phyloP scores from a whole-genome alignment of 2,888 invertebrate species.

The Parelbella ahira region DNA sequence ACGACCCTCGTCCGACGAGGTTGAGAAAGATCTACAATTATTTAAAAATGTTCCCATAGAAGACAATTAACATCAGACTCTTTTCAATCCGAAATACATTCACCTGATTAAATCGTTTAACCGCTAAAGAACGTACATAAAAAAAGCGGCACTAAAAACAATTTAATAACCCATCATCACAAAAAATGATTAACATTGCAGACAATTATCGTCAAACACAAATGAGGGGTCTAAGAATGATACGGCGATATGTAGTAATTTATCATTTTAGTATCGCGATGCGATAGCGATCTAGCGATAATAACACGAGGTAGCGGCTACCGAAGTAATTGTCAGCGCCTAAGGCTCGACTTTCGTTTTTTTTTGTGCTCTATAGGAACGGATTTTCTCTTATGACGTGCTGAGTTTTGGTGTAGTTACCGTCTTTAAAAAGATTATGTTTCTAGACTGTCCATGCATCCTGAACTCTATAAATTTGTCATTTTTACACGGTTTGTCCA shows the following conservation, averaged over 20 bases:
- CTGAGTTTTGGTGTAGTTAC: constrained; percentile 3
- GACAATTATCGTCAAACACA: constrained; percentile 41
- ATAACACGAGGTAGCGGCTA: constrained; percentile 48
- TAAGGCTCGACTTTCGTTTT: constrained; percentile 37
- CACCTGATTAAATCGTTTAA: constrained; percentile 26
- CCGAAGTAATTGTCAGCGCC: constrained; percentile 54
- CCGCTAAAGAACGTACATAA: constrained; percentile 32
- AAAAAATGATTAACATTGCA: constrained; percentile 52
- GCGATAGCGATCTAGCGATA: constrained; percentile 36
- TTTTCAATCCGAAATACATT: constrained; percentile 22
- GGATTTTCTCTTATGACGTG: constrained; percentile 28
- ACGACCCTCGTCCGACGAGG: too few relatives aligned
- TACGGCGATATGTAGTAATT: constrained; percentile 30
- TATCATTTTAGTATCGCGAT: constrained; percentile 37
- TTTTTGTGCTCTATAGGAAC: constrained; percentile 33
- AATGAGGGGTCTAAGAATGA: constrained; percentile 32
- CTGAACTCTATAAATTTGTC: too few relatives aligned
- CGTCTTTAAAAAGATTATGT: too few relatives aligned
- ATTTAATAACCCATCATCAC: constrained; percentile 48
- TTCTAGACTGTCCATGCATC: too few relatives aligned
- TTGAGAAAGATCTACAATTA: constrained; percentile 8
- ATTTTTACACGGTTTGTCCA: too few relatives aligned
- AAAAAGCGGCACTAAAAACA: constrained; percentile 30
- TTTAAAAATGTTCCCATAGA: constrained; percentile 9
- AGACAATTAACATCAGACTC: constrained; percentile 18